Percentiles rank a stretch among this genome's conserved stretches.
These are phyloP conservation scores for Gastrophysa polygoni DNA, from an alignment of 2,888 invertebrate genomes.

Conservation along the genomic window DNA sequence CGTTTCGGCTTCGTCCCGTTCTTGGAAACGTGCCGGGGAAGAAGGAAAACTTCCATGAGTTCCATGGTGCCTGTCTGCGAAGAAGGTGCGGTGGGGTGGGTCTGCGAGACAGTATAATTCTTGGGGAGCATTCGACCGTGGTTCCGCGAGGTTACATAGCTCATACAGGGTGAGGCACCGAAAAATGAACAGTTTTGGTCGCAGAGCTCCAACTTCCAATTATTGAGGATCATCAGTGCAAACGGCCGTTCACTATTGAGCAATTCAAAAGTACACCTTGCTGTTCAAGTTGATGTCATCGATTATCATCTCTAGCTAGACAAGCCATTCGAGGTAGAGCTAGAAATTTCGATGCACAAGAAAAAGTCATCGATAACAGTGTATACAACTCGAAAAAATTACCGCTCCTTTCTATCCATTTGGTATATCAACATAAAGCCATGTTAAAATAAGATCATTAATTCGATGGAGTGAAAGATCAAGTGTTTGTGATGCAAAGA, in stretches of 20 bases:
- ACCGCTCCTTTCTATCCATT: constrained; percentile 76
- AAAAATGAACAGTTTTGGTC: too few species aligned
- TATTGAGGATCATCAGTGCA: too few species aligned
- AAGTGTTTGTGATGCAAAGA: constrained; percentile 62
- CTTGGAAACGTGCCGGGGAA: too few species aligned
- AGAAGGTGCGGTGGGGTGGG: too few species aligned
- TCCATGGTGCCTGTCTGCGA: too few species aligned
- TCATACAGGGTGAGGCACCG: too few species aligned
- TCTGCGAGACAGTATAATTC: too few species aligned
- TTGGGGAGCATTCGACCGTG: too few species aligned
- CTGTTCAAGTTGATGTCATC: constrained; percentile 88
- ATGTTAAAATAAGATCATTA: constrained; percentile 74
- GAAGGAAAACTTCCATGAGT: too few species aligned
- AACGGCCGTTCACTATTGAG: constrained; percentile 86
- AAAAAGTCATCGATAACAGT: constrained; percentile 78
- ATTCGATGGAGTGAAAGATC: constrained; percentile 80
- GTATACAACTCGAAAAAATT: constrained; percentile 83
- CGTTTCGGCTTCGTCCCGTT: too few species aligned
- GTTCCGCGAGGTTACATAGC: too few species aligned
- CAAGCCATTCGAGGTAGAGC: constrained; percentile 88
- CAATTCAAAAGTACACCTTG: constrained; percentile 87
- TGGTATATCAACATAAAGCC: constrained; percentile 83
- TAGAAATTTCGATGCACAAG: constrained; percentile 81
- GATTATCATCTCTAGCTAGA: constrained; percentile 85
- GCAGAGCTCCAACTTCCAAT: too few species aligned